Conservation (phyloP, 2,113 vertebrate genomes). For the Orcinus orca region DNA sequence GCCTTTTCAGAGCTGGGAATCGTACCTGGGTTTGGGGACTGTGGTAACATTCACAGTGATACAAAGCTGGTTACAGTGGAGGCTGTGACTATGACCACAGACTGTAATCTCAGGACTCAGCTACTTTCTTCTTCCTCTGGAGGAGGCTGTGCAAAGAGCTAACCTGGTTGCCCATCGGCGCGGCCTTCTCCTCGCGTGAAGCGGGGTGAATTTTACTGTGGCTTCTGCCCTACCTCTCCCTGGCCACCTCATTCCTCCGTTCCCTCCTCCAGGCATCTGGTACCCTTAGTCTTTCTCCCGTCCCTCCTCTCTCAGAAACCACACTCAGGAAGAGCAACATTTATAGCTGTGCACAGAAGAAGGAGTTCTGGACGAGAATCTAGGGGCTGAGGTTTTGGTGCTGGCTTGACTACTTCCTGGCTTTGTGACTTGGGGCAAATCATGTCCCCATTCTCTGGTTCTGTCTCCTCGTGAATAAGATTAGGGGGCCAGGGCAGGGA, state of each 20-base stretch:
- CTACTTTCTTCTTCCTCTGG: neutral
- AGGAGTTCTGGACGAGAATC: neutral
- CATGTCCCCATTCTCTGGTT: neutral
- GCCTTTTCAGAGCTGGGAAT: slow-evolving; percentile 56
- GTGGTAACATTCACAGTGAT: neutral
- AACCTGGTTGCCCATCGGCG: neutral
- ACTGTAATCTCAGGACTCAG: slow-evolving; percentile 8
- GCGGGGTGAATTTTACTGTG: neutral
- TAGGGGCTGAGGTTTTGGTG: neutral
- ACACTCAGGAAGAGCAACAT: neutral
- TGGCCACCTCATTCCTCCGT: neutral
- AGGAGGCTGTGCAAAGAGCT: neutral
- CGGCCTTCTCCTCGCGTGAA: neutral
- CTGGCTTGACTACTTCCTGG: neutral
- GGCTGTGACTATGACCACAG: neutral
- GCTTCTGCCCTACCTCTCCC: neutral
- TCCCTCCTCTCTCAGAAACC: neutral
- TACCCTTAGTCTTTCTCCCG: neutral
- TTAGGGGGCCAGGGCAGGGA: neutral
- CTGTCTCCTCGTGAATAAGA: neutral
- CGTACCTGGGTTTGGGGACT: neutral
- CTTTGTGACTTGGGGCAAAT: neutral
- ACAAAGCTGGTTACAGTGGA: slow-evolving; percentile 34
- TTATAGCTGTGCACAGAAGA: neutral
- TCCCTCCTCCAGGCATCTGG: neutral